These are phyloP conservation scores for Orbicella faveolata DNA, from an alignment of 64 coral and sea anemone species.

Conservation along the genomic window DNA sequence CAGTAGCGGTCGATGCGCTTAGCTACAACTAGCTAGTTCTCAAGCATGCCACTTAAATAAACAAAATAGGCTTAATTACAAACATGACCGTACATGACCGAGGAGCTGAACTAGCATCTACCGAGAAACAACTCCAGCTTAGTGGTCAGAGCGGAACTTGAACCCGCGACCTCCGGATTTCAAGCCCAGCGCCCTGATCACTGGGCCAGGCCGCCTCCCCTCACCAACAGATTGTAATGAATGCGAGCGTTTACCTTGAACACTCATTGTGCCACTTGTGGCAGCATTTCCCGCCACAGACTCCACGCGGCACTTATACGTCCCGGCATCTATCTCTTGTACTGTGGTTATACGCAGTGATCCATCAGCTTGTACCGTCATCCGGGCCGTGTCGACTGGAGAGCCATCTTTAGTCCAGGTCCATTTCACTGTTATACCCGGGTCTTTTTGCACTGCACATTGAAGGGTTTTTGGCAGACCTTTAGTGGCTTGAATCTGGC, in stretches of 20 bases:
- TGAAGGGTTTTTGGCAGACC: slow-evolving; percentile 48
- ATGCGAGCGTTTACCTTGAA: slow-evolving; percentile 52
- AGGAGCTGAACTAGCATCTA: too few relatives aligned
- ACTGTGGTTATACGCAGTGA: slow-evolving; percentile 61
- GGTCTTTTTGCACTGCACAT: slow-evolving; percentile 60
- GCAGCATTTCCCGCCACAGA: slow-evolving; percentile 77
- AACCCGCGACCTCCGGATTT: too few relatives aligned
- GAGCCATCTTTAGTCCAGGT: slow-evolving; percentile 79
- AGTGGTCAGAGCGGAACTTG: too few relatives aligned
- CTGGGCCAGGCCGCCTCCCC: too few relatives aligned
- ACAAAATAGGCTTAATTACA: too few relatives aligned
- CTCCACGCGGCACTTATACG: slow-evolving; percentile 74
- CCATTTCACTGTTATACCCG: slow-evolving; percentile 47
- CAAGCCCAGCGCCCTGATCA: too few relatives aligned
- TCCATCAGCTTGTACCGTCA: slow-evolving; percentile 70
- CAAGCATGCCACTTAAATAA: too few relatives aligned
- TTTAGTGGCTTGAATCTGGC: slow-evolving; percentile 72
- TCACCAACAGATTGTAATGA: too few relatives aligned
- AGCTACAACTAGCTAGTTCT: too few relatives aligned
- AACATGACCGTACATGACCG: too few relatives aligned
- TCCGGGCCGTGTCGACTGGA: slow-evolving; percentile 39
- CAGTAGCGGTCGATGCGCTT: too few relatives aligned
- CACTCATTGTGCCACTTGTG: slow-evolving; percentile 65
- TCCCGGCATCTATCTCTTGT: slow-evolving; percentile 66
- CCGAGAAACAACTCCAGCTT: too few relatives aligned